Conservation (phyloP, 1,140 invertebrate genomes). For the Physella acuta region DNA sequence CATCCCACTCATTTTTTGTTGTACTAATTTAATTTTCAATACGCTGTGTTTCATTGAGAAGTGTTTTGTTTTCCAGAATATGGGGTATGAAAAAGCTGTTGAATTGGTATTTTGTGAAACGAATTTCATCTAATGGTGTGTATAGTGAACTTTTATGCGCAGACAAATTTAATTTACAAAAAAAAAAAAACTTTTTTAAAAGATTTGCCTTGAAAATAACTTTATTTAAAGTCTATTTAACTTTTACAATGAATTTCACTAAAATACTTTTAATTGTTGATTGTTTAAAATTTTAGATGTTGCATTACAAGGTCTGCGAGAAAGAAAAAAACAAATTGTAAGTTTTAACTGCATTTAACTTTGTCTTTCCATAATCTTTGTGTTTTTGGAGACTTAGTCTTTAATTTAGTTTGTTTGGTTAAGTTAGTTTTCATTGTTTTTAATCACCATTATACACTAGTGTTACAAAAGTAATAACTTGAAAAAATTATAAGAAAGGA, state of each 20-base stretch:
- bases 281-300: conserved; percentile 40
- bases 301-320: conserved; percentile 72
- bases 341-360: conserved; percentile 29
- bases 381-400: background rate
- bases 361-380: background rate
- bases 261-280: background rate
- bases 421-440: background rate
- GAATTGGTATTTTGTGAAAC: conserved; percentile 84
- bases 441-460: background rate
- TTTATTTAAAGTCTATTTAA: background rate
- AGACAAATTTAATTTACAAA: background rate
- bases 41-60: background rate
- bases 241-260: background rate
- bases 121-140: conserved; percentile 76
- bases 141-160: background rate
- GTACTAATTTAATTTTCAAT: background rate
- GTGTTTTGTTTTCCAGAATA: conserved; percentile 69
- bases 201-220: background rate
- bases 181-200: background rate
- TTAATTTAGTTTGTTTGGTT: background rate
- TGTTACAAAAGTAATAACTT: background rate
- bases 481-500: background rate
- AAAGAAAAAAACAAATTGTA: conserved; percentile 81
- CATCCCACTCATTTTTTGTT: background rate
- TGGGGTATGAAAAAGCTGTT: conserved; percentile 76